Percentiles rank a stretch among this genome's conserved stretches.
phyloP scores from a whole-genome alignment of 2,888 invertebrate species.

The Chalcosyrphus nemorum region DNA sequence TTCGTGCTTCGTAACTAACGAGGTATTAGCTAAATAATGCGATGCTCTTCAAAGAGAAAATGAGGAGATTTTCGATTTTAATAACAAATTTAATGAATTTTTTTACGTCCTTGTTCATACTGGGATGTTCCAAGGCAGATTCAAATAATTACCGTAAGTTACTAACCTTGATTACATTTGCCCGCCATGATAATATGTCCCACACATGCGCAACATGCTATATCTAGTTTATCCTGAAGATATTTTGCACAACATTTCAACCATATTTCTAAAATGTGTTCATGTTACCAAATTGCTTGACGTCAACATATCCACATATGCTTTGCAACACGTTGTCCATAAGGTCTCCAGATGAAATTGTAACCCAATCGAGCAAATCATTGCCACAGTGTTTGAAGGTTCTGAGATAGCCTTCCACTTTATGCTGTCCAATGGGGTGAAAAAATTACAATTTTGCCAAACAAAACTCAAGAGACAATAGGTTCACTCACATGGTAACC shows the following conservation, averaged over 20 bases:
- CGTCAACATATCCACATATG: conserved; percentile 1
- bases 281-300: conserved; percentile 2
- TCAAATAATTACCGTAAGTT: too few relatives aligned
- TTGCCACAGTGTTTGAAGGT: not conserved
- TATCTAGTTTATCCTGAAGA: too few relatives aligned
- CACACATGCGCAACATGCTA: too few relatives aligned
- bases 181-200: too few relatives aligned
- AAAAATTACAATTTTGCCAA: conserved; percentile 16
- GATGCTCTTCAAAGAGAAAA: too few relatives aligned
- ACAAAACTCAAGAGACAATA: conserved; percentile 16
- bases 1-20: too few relatives aligned
- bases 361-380: conserved; percentile 33
- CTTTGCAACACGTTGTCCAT: conserved; percentile 6
- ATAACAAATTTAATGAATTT: too few relatives aligned
- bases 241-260: not conserved
- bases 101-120: too few relatives aligned
- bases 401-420: not conserved
- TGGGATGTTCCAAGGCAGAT: too few relatives aligned
- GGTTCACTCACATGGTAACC: conserved; percentile 47
- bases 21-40: too few relatives aligned
- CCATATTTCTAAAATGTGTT: not conserved
- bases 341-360: conserved; percentile 57
- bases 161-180: too few relatives aligned
- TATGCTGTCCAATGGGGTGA: conserved; percentile 1
- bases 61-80: too few relatives aligned